Percentiles rank a stretch among this genome's conserved stretches.
Conservation (phyloP, 2,113 vertebrate species). For the Tautogolabrus adspersus region DNA sequence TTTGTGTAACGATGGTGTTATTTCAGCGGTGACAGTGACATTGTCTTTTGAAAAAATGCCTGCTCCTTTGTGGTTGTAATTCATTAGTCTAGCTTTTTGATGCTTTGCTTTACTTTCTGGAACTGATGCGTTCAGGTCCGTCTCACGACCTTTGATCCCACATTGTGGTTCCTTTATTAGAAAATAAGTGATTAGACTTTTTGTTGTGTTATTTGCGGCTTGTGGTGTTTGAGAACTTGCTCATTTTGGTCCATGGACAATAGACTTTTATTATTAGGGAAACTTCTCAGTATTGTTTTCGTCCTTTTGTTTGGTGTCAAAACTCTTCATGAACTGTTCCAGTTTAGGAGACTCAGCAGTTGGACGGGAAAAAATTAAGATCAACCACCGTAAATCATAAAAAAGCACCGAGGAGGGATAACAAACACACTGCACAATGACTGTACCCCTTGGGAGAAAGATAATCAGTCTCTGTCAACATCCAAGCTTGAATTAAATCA, state of each 20-base stretch:
- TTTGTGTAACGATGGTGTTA: slow-evolving; percentile 51
- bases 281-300: slow-evolving; percentile 40
- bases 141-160: slow-evolving; percentile 24
- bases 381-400: slow-evolving; percentile 33
- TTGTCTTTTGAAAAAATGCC: slow-evolving; percentile 25
- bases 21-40: slow-evolving; percentile 44
- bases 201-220: slow-evolving; percentile 39
- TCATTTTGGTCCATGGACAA: slow-evolving; percentile 19
- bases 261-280: not conserved
- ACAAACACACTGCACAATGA: slow-evolving; percentile 43
- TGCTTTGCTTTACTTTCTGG: slow-evolving; percentile 11
- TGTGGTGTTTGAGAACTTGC: slow-evolving; percentile 30
- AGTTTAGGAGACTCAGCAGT: slow-evolving; percentile 10
- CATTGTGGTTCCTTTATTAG: slow-evolving; percentile 35
- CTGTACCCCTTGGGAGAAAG: slow-evolving; percentile 41
- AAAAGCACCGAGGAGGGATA: slow-evolving; percentile 4
- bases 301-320: slow-evolving; percentile 25
- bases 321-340: slow-evolving; percentile 25
- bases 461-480: slow-evolving; percentile 37
- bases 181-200: slow-evolving; percentile 36
- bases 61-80: slow-evolving; percentile 22
- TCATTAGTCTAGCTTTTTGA: not conserved
- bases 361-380: slow-evolving; percentile 10
- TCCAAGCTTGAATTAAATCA: slow-evolving; percentile 32
- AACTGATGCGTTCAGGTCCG: slow-evolving; percentile 26